phyloP scores from a whole-genome alignment of 1,140 invertebrate species.

The Drosophila teissieri region DNA sequence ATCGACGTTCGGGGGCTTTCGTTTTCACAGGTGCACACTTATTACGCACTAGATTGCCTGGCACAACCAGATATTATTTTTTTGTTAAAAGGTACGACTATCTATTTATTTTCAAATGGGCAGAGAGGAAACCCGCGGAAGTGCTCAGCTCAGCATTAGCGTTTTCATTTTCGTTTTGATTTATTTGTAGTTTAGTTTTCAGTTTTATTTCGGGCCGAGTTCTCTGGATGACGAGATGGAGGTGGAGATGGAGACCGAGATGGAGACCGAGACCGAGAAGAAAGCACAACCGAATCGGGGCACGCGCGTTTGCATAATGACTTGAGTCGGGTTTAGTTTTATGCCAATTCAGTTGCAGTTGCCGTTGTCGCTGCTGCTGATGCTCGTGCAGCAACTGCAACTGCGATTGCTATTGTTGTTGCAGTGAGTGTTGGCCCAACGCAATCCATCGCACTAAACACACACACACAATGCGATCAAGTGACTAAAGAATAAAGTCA shows the following conservation, averaged over 20 bases:
- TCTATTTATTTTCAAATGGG: slow-evolving; percentile 12
- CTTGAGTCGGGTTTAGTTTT: slow-evolving; percentile 78
- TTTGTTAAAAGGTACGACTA: slow-evolving; percentile 40
- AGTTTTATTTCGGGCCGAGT: slow-evolving; percentile 28
- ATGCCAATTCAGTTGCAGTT: slow-evolving; percentile 73
- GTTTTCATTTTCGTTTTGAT: slow-evolving; percentile 35
- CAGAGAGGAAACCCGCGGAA: slow-evolving; percentile 15
- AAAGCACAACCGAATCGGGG: slow-evolving; percentile 80
- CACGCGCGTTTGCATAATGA: slow-evolving; percentile 84
- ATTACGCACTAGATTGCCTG: slow-evolving; percentile 18
- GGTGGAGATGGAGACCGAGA: slow-evolving; percentile 1
- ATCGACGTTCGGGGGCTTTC: slow-evolving; percentile 10
- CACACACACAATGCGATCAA: slow-evolving; percentile 13
- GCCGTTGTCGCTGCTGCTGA: slow-evolving; percentile 34
- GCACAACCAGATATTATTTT: slow-evolving; percentile 41
- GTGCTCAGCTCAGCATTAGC: slow-evolving; percentile 9
- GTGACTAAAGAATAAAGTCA: slow-evolving; percentile 10
- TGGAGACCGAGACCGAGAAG: slow-evolving; percentile 39
- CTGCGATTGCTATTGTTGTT: slow-evolving; percentile 14
- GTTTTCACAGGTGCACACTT: background rate
- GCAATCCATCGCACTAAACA: slow-evolving; percentile 20
- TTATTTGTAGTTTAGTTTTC: slow-evolving; percentile 36
- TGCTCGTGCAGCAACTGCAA: slow-evolving; percentile 13
- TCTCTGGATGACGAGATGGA: slow-evolving; percentile 22
- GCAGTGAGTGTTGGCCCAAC: slow-evolving; percentile 14